A percentile compares a stretch with the other conserved stretches of the same genome.
These are phyloP conservation scores for Chelmon rostratus DNA, from an alignment of 2,797 vertebrate genomes.

Conservation along the genomic window DNA sequence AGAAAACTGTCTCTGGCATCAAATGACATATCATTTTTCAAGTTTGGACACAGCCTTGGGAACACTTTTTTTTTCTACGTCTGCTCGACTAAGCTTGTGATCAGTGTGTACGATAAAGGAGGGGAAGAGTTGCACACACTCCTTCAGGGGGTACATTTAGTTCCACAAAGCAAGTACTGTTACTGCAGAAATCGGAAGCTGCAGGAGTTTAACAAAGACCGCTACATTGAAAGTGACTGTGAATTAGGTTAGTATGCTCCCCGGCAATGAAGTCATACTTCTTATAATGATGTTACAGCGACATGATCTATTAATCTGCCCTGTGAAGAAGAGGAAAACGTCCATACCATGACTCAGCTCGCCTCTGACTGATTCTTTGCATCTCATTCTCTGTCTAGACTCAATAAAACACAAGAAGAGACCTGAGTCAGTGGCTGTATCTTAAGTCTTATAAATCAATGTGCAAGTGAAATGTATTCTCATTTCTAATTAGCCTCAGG, in stretches of 20 bases:
- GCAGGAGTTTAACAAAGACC: constrained; percentile 5
- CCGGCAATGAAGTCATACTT: not conserved
- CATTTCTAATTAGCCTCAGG: constrained; percentile 36
- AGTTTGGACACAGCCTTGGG: constrained; percentile 15
- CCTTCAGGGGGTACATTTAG: not conserved
- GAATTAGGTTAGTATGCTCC: not conserved
- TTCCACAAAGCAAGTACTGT: constrained; percentile 4
- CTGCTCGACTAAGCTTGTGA: not conserved
- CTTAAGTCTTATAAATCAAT: constrained; percentile 25
- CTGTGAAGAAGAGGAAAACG: not conserved
- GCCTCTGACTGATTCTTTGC: not conserved
- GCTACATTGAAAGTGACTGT: not conserved
- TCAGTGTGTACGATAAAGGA: constrained; percentile 6
- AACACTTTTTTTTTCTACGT: not conserved
- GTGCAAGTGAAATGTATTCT: constrained; percentile 19
- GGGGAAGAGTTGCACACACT: not conserved
- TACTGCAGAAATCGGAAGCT: not conserved
- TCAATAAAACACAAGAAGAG: constrained; percentile 4
- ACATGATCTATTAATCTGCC: not conserved
- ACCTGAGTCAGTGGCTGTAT: constrained; percentile 1
- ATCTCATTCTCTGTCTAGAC: constrained; percentile 18
- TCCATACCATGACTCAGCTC: constrained; percentile 3
- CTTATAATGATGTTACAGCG: not conserved
- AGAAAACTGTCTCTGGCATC: constrained; percentile 6
- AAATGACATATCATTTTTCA: not conserved